These are phyloP conservation scores for Apodemia duryi DNA, from an alignment of 2,888 invertebrate genomes.

Conservation along the genomic window DNA sequence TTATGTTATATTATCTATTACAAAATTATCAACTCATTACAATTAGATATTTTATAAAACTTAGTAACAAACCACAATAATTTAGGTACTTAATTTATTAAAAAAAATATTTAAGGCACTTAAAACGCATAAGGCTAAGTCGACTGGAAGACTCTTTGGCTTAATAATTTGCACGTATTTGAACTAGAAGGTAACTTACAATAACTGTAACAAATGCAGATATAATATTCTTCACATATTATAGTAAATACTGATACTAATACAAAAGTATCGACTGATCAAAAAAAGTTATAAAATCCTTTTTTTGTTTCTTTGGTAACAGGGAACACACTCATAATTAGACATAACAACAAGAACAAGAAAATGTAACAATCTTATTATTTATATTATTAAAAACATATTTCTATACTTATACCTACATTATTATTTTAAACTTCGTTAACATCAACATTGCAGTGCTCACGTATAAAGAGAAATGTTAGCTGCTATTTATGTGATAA, in stretches of 20 bases:
- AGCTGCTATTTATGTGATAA: background rate
- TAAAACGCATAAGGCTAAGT: constrained; percentile 44
- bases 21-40: constrained; percentile 18
- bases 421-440: constrained; percentile 12
- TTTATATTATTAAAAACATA: constrained; percentile 51
- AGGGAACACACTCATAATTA: constrained; percentile 72
- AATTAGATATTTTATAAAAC: constrained; percentile 27
- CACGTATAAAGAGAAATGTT: background rate
- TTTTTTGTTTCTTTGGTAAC: constrained; percentile 74
- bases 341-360: constrained; percentile 73
- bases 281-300: constrained; percentile 29
- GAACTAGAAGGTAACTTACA: constrained; percentile 72
- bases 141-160: constrained; percentile 74
- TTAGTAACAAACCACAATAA: constrained; percentile 35
- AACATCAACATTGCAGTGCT: constrained; percentile 26
- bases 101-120: constrained; percentile 37
- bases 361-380: constrained; percentile 69
- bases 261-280: constrained; percentile 46
- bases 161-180: constrained; percentile 64
- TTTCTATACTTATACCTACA: constrained; percentile 39
- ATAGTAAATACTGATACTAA: constrained; percentile 60
- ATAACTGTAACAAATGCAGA: constrained; percentile 65
- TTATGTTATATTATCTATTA: constrained; percentile 14
- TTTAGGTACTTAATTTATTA: constrained; percentile 35
- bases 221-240: constrained; percentile 42